Base-by-base conservation (phyloP, 2,888 invertebrate species). In the Apodemia duryi region DNA sequence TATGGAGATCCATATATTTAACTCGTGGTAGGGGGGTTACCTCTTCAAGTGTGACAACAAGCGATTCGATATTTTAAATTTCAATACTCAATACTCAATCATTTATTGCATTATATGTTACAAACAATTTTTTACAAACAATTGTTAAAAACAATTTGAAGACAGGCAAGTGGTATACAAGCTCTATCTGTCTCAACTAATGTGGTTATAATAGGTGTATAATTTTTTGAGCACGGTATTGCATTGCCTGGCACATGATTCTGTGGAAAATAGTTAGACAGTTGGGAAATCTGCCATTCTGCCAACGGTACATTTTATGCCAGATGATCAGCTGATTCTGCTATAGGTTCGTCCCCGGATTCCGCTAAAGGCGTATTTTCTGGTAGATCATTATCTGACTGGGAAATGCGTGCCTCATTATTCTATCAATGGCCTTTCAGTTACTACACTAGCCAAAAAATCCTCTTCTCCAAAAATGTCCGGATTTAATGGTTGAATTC, bases 381-480 rank as follows among this genome's bases (percentile, higher is more conserved):
- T 52, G 6, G 52, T 52, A 52, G 51, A 52, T 52, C 21, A 52
- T 21, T 52, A 52, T 52, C 21, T 52, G 6, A 52, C 1, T 52
- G 51, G 51, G 51, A 52, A 52, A 52, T 52, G 52, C 52, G 52
- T 52, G 52, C 52, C 52, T 52, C 52, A 52, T 52, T 52, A 52
- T 6, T 52, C 52, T 52, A 52, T 52, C 52, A 52, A 28, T 52
- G 52, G 52, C 52, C 52, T 52, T 52, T 52, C 28, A 52, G 52
- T 52, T 52, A 52, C 52, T 52, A 28, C 28, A 21, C 52, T 52
- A 52, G 52, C 28, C 52, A 52, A 28, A 28, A 52, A 52, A 28
- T 52, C 21, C 52, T 52, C 28, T 52, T 52, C 52, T n/a, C 28
- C 6, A 52, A 52, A 52, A 28, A 52, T 52, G 52, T 28, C 52